phyloP scores from a whole-genome alignment of 2,113 vertebrate species.

The Vireo altiloquus region DNA sequence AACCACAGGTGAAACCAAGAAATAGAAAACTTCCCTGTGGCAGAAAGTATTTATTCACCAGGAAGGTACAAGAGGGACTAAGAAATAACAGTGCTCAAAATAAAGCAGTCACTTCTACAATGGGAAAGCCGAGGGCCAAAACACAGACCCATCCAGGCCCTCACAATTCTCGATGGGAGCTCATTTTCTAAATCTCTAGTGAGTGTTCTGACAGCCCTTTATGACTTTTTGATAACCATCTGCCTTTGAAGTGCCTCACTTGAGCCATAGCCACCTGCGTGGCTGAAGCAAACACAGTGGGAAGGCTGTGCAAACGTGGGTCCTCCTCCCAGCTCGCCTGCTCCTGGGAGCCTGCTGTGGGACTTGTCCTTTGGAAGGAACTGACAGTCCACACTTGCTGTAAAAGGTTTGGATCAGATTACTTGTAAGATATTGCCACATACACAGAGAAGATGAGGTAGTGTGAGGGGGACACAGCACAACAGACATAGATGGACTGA shows the following conservation, averaged over 20 bases:
- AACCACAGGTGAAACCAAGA: neutral
- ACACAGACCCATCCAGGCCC: neutral
- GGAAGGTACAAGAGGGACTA: neutral
- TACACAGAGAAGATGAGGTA: neutral
- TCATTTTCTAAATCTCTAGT: neutral
- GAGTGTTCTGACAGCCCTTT: neutral
- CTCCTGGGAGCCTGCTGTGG: neutral
- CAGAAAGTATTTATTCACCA: neutral
- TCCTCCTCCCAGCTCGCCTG: neutral
- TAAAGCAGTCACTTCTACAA: neutral
- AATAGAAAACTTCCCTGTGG: neutral
- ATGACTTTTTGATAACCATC: neutral
- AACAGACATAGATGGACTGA: neutral
- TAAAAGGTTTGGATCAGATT: neutral
- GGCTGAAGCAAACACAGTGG: neutral
- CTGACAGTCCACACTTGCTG: neutral
- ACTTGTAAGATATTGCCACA: neutral
- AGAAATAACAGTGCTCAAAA: neutral
- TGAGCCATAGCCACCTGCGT: neutral
- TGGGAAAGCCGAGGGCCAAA: neutral
- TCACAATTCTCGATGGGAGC: neutral
- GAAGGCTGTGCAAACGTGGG: fast-evolving
- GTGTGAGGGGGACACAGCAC: fast-evolving
- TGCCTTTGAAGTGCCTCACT: neutral
- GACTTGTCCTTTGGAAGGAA: neutral